Base-by-base conservation (phyloP, 2,113 vertebrate genomes). In the Pteruthius melanotis region DNA sequence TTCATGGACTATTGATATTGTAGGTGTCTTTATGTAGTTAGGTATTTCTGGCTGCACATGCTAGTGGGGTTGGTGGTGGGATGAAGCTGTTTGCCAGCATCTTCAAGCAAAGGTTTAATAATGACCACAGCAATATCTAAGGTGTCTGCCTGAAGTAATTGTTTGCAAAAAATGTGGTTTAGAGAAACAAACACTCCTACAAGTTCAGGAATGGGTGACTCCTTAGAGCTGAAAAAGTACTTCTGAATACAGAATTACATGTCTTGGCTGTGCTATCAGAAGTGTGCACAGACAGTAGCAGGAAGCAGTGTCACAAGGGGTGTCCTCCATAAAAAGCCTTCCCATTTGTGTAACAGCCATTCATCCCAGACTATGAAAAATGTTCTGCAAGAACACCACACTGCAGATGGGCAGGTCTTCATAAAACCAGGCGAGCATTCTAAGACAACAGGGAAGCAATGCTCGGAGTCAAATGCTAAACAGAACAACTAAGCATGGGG, bases 401-500 rank as follows among this genome's bases (percentile, higher is more conserved):
- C 24, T 68, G 61, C 44, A 69, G 47, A 65, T 44, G 33, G 57
- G 54, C 61, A 35, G 42, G 7, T 35, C 52, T 75, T n/a, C 40
- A 7, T n/a, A 37, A 88, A 83, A 57, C n/a, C 18, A 31, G 50
- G 15, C 0, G 0, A n/a, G 22, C 22, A 6, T 24, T 30, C 14
- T 53, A 35, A 52, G 63, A 22, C 40, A 72, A 15, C 1, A 0
- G 44, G 33, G 50, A 57, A 77, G 33, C 50, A 54, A 5, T 9
- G 50, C 56, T 78, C 45, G 37, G 31, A 53, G 65, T 28, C 37
- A 74, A 37, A 31, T 45, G 13, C 45, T 54, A 1, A 26, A 10
- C 35, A 75, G 17, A 63, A 47, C 4, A 42, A 13, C 31, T 45
- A 5, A 69, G 18, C 11, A 11, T 0, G 10, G 74, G 64, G 49